Conservation (phyloP, 2,797 vertebrate species). For the Pseudopleuronectes americanus region DNA sequence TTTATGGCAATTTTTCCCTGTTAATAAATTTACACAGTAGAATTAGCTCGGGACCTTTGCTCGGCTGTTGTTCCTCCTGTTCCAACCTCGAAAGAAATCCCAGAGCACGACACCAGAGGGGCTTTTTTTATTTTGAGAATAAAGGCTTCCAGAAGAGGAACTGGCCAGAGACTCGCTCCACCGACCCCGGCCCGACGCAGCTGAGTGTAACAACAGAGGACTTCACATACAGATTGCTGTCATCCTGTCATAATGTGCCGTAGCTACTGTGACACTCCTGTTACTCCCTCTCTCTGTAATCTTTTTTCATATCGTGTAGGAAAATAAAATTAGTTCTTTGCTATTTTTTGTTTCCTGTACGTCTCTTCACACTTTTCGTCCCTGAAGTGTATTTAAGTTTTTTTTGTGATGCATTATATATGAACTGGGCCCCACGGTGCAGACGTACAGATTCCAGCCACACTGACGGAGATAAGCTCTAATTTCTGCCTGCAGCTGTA, state of each 20-base stretch:
- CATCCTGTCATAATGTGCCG: slow-evolving; percentile 64
- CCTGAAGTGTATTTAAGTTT: neutral
- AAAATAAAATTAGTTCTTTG: slow-evolving; percentile 82
- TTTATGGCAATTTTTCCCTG: slow-evolving; percentile 57
- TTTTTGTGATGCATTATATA: neutral
- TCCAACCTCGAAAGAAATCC: slow-evolving; percentile 58
- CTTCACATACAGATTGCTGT: slow-evolving; percentile 66
- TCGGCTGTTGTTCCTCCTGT: slow-evolving; percentile 45
- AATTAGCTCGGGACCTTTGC: slow-evolving; percentile 41
- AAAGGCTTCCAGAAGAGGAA: slow-evolving; percentile 72
- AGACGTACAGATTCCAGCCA: slow-evolving; percentile 3
- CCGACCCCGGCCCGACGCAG: slow-evolving; percentile 27
- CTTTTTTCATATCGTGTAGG: slow-evolving; percentile 75
- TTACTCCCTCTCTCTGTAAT: slow-evolving; percentile 53
- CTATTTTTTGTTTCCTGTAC: slow-evolving; percentile 32
- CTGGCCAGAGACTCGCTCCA: slow-evolving; percentile 34
- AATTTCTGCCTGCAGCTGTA: slow-evolving; percentile 35
- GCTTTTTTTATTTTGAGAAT: slow-evolving; percentile 54
- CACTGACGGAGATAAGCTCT: slow-evolving; percentile 31
- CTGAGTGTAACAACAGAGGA: slow-evolving; percentile 52
- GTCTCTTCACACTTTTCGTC: neutral
- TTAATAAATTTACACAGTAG: slow-evolving; percentile 34
- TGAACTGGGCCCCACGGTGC: neutral
- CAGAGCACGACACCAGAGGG: slow-evolving; percentile 53
- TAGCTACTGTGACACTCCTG: slow-evolving; percentile 70